phyloP scores from a whole-genome alignment of 2,888 invertebrate species.

The Tillus elongatus region DNA sequence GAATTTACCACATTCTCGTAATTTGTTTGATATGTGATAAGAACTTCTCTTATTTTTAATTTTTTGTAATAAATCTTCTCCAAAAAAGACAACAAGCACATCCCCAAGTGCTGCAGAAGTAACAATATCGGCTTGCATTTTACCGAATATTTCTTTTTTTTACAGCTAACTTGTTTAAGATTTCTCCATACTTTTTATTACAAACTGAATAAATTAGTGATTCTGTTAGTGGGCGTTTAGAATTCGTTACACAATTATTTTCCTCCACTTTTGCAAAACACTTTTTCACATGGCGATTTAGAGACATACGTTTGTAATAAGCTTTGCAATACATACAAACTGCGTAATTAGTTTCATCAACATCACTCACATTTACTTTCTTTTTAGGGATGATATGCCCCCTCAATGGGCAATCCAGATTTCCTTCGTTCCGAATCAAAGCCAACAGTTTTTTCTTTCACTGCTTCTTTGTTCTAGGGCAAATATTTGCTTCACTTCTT shows the following conservation, averaged over 20 bases:
- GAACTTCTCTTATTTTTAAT: conserved; percentile 3
- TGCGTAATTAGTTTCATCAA: conserved; percentile 8
- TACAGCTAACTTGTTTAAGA: conserved; percentile 10
- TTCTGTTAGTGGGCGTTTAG: conserved; percentile 6
- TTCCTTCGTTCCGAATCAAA: conserved; percentile 2
- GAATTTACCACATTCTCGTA: background rate
- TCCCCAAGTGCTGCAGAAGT: conserved; percentile 12
- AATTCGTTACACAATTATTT: background rate
- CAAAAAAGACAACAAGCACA: conserved; percentile 11
- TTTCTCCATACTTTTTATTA: conserved; percentile 12
- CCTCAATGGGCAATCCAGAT: background rate
- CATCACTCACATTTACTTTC: conserved; percentile 5
- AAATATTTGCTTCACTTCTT: background rate
- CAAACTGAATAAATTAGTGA: conserved; percentile 11
- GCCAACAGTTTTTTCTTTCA: background rate
- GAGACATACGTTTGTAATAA: background rate
- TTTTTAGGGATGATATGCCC: conserved; percentile 9
- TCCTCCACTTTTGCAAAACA: background rate
- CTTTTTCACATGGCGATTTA: conserved; percentile 1
- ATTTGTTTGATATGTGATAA: background rate
- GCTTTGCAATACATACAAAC: conserved; percentile 8
- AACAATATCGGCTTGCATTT: conserved; percentile 10
- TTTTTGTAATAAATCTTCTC: conserved; percentile 12
- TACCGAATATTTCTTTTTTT: conserved; percentile 12
- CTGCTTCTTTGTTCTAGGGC: background rate